phyloP scores from a whole-genome alignment of 2,888 invertebrate species.

The Phaedon cochleariae region DNA sequence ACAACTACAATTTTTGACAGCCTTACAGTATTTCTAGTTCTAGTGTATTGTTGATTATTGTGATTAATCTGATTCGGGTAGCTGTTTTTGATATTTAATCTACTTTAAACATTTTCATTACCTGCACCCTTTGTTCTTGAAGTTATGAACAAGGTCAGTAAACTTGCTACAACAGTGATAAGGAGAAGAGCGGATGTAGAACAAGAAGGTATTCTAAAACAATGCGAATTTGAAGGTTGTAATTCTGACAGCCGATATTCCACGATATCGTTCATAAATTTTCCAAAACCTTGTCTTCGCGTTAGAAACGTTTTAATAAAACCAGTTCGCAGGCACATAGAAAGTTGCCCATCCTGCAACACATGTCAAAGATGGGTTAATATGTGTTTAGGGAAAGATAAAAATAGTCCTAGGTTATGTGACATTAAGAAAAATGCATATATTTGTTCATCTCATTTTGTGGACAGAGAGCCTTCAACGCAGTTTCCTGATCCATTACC shows the following conservation, averaged over 20 bases:
- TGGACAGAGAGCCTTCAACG: slow-evolving; percentile 10
- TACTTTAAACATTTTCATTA: too few species aligned
- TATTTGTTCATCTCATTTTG: slow-evolving; percentile 2
- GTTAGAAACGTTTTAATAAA: slow-evolving; percentile 9
- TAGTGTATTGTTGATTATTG: too few species aligned
- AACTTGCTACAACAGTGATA: neutral
- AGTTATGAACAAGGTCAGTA: neutral
- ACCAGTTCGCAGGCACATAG: neutral
- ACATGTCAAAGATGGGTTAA: slow-evolving; percentile 10
- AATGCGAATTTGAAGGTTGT: neutral
- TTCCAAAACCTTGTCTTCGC: slow-evolving; percentile 9
- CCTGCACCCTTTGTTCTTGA: too few species aligned
- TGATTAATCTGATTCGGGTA: too few species aligned
- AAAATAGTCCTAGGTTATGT: neutral
- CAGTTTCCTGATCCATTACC: slow-evolving; percentile 13
- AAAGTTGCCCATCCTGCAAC: neutral
- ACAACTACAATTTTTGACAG: too few species aligned
- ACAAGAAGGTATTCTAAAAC: neutral
- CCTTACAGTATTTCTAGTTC: too few species aligned
- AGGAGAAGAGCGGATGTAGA: neutral
- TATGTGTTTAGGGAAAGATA: neutral
- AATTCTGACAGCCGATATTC: slow-evolving; percentile 6
- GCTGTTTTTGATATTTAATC: too few species aligned
- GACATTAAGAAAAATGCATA: slow-evolving; percentile 5
- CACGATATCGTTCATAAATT: neutral